Percentiles rank a stretch among this genome's conserved stretches.
phyloP scores from a whole-genome alignment of 2,888 invertebrate genomes.

The Protodeltote pygarga region DNA sequence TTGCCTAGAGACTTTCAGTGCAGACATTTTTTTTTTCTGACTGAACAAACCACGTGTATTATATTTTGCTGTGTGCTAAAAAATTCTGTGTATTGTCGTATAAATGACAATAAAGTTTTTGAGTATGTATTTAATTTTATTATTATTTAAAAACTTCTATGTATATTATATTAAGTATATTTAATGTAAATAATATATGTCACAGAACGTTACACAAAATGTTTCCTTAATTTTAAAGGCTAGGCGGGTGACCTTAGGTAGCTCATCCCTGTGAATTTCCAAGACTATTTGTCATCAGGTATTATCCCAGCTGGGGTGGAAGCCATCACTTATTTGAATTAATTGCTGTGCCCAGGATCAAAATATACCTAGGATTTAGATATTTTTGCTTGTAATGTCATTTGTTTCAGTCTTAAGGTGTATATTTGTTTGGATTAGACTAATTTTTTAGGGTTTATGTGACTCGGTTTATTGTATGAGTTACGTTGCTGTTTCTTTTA shows the following conservation, averaged over 20 bases:
- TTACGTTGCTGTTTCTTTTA: background rate
- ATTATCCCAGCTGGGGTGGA: slow-evolving; percentile 51
- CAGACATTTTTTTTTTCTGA: no score
- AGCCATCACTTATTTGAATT: slow-evolving; percentile 57
- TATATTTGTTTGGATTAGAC: slow-evolving; percentile 22
- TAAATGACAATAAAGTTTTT: no score
- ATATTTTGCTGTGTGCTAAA: no score
- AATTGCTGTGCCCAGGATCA: slow-evolving; percentile 48
- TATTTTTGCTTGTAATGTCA: slow-evolving; percentile 41
- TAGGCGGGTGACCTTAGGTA: slow-evolving; percentile 43
- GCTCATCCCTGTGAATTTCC: slow-evolving; percentile 53
- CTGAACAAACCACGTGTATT: no score
- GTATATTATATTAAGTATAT: no score
- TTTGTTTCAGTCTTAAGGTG: slow-evolving; percentile 38
- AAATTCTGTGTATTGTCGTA: no score
- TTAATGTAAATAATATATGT: no score
- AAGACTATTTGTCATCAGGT: slow-evolving; percentile 64
- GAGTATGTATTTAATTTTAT: no score
- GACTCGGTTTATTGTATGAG: background rate
- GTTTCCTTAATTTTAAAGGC: slow-evolving; percentile 47
- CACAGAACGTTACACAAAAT: no score
- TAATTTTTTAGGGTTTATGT: background rate
- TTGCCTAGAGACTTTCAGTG: no score
- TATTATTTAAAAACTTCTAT: no score
- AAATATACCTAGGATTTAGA: slow-evolving; percentile 38